phyloP scores from a whole-genome alignment of 2,797 vertebrate species.

The Enteromius unitaeniatus region DNA sequence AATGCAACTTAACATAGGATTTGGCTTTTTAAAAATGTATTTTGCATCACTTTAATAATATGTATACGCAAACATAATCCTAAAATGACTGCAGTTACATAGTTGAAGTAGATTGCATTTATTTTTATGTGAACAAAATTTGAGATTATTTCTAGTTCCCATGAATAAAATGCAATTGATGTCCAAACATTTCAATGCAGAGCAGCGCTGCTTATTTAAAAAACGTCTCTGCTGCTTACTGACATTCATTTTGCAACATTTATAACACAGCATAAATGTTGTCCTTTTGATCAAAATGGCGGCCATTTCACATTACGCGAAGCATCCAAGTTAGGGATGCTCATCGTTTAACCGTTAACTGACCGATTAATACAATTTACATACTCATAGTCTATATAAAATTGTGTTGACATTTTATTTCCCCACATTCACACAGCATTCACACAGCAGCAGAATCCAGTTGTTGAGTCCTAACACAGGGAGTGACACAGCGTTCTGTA shows the following conservation, averaged over 20 bases:
- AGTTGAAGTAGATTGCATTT: not conserved
- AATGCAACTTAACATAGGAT: not conserved
- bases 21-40: not conserved
- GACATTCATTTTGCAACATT: slow-evolving; percentile 11
- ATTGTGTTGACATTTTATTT: too few relatives aligned
- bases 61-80: not conserved
- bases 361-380: too few relatives aligned
- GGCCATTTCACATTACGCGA: not conserved
- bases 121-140: not conserved
- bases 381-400: too few relatives aligned
- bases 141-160: not conserved
- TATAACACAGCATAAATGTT: not conserved
- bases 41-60: not conserved
- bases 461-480: too few relatives aligned
- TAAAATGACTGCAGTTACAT: not conserved
- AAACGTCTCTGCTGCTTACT: not conserved
- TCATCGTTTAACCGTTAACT: too few relatives aligned
- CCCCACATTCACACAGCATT: too few relatives aligned
- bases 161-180: not conserved
- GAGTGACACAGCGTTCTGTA: too few relatives aligned
- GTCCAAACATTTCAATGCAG: not conserved
- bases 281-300: slow-evolving; percentile 20
- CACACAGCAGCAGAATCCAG: too few relatives aligned
- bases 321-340: too few relatives aligned
- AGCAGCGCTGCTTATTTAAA: slow-evolving; percentile 2